These are phyloP conservation scores for Acromyrmex echinatior DNA, from an alignment of 1,140 invertebrate genomes.

Conservation along the genomic window DNA sequence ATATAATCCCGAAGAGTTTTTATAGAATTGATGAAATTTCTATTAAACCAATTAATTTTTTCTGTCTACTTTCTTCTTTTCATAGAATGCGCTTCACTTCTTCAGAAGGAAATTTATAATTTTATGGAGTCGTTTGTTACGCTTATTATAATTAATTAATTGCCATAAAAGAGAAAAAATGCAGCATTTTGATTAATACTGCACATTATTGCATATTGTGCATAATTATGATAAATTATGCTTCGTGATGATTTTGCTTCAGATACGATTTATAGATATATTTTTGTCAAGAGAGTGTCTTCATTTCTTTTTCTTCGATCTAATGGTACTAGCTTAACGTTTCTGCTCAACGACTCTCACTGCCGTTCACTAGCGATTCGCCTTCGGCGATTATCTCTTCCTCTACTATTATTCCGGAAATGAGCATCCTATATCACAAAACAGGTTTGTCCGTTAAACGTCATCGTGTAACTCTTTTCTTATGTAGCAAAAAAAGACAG, in stretches of 20 bases:
- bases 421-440: neutral
- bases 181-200: neutral
- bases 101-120: neutral
- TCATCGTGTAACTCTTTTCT: constrained; percentile 26
- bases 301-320: neutral
- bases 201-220: neutral
- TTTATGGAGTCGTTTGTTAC: neutral
- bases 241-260: neutral
- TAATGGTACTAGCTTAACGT: constrained; percentile 2
- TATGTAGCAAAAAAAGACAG: neutral
- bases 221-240: neutral
- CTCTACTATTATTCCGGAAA: neutral
- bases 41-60: neutral
- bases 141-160: constrained; percentile 35
- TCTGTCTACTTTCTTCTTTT: constrained; percentile 29
- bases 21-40: neutral
- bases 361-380: constrained; percentile 3
- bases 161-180: constrained; percentile 1
- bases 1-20: neutral
- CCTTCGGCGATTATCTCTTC: neutral
- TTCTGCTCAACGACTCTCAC: constrained; percentile 13
- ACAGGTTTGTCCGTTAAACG: constrained; percentile 4
- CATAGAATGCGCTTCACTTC: neutral
- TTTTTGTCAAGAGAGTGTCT: neutral
- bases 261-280: neutral